phyloP scores from a whole-genome alignment of 1,140 invertebrate genomes.

The Drosophila pallidifrons region DNA sequence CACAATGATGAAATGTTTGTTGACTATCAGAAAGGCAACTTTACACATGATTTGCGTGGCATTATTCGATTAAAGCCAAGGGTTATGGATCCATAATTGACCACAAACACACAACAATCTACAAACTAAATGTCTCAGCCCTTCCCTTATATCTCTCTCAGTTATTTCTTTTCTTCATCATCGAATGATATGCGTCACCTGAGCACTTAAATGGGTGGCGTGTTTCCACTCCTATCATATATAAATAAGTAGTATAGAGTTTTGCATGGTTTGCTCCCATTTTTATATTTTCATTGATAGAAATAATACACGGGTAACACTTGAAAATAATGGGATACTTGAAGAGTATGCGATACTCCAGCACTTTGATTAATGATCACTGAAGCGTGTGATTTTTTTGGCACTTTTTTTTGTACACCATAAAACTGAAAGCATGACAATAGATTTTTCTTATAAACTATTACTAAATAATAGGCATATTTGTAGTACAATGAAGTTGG shows the following conservation, averaged over 20 bases:
- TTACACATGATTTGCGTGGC: constrained; percentile 38
- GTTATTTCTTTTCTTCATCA: not conserved
- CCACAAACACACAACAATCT: constrained; percentile 3
- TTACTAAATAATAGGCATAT: not conserved
- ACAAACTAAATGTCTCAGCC: not conserved
- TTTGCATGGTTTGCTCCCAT: not conserved
- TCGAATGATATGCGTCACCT: constrained; percentile 30
- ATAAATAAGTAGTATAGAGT: constrained; percentile 4
- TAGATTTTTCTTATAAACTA: not conserved
- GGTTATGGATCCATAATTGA: constrained; percentile 10
- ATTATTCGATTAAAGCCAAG: constrained; percentile 22
- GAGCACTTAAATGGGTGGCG: constrained; percentile 18
- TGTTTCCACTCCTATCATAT: constrained; percentile 11
- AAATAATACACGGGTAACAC: constrained; percentile 27
- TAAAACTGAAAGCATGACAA: no score
- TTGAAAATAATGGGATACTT: constrained; percentile 26
- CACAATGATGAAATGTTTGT: constrained; percentile 22
- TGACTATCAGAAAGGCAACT: constrained; percentile 4
- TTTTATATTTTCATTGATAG: constrained; percentile 25
- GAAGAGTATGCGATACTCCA: constrained; percentile 5
- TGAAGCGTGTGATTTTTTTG: not conserved
- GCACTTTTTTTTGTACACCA: not conserved
- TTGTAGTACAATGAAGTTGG: no score
- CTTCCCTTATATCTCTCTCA: constrained; percentile 4
- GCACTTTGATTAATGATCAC: constrained; percentile 19